phyloP scores from a whole-genome alignment of 1,140 invertebrate genomes.

The Magallana angulata region DNA sequence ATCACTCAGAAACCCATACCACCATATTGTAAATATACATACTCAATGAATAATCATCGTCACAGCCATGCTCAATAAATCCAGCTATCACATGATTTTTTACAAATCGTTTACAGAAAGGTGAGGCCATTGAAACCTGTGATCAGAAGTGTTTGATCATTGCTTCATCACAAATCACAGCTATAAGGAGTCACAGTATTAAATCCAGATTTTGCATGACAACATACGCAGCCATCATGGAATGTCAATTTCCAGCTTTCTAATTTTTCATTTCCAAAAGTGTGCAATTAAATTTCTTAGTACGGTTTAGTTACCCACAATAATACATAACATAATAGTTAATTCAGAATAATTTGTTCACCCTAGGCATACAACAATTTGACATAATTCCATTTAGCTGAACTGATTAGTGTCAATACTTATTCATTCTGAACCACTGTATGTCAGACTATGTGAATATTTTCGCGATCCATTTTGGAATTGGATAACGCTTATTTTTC shows the following conservation, averaged over 20 bases:
- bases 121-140: slow-evolving; percentile 50
- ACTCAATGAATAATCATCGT: slow-evolving; percentile 27
- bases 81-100: slow-evolving; percentile 55
- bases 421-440: too few relatives aligned
- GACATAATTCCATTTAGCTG: neutral
- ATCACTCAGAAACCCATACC: slow-evolving; percentile 26
- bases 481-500: slow-evolving; percentile 39
- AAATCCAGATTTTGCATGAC: too few relatives aligned
- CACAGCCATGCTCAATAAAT: slow-evolving; percentile 54
- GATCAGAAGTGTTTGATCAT: slow-evolving; percentile 19
- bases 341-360: neutral
- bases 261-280: neutral
- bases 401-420: neutral
- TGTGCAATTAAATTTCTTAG: neutral
- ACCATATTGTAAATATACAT: slow-evolving; percentile 5
- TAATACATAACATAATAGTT: neutral
- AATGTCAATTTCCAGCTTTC: neutral
- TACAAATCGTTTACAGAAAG: slow-evolving; percentile 55
- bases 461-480: slow-evolving; percentile 20
- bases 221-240: too few relatives aligned
- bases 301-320: neutral
- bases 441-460: neutral
- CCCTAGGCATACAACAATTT: neutral
- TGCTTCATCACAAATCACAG: slow-evolving; percentile 11
- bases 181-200: neutral